Percentiles rank a stretch among this genome's conserved stretches.
Conservation (phyloP, 2,797 vertebrate genomes). For the Tragopan temminckii region DNA sequence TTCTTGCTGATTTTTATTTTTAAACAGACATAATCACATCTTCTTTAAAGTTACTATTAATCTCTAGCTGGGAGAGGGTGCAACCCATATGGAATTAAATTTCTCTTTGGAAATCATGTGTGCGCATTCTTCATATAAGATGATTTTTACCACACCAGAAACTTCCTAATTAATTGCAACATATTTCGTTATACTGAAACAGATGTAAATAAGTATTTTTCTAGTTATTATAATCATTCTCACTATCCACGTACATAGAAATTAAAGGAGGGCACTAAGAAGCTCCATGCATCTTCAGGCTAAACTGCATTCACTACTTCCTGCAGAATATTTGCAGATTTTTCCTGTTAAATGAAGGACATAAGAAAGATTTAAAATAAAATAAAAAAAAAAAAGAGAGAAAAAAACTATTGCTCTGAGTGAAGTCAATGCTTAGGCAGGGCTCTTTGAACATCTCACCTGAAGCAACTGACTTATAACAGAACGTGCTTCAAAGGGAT, state of each 20-base stretch:
- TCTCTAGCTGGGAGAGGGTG: slow-evolving; percentile 77
- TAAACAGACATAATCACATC: slow-evolving; percentile 78
- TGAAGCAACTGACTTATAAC: neutral
- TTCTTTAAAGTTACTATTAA: slow-evolving; percentile 82
- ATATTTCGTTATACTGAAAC: slow-evolving; percentile 80
- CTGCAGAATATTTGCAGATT: neutral
- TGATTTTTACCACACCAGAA: slow-evolving; percentile 87
- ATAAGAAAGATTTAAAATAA: neutral
- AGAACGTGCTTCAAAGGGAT: neutral
- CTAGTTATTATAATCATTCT: slow-evolving; percentile 70
- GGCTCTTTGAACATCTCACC: neutral
- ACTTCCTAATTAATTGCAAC: slow-evolving; percentile 86
- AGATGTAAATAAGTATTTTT: slow-evolving; percentile 83
- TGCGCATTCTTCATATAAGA: slow-evolving; percentile 85
- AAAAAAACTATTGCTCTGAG: neutral
- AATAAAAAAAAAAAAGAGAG: too few relatives aligned
- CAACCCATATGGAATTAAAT: slow-evolving; percentile 84
- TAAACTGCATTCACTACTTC: neutral
- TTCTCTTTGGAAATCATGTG: slow-evolving; percentile 84
- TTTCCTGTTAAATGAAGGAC: neutral
- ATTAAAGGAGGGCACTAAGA: neutral
- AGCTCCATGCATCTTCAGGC: neutral
- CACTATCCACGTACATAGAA: neutral
- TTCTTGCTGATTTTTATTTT: slow-evolving; percentile 34
- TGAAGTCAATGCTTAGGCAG: neutral